Conservation (phyloP, 1,140 invertebrate species). For the Chrysopa pallens region DNA sequence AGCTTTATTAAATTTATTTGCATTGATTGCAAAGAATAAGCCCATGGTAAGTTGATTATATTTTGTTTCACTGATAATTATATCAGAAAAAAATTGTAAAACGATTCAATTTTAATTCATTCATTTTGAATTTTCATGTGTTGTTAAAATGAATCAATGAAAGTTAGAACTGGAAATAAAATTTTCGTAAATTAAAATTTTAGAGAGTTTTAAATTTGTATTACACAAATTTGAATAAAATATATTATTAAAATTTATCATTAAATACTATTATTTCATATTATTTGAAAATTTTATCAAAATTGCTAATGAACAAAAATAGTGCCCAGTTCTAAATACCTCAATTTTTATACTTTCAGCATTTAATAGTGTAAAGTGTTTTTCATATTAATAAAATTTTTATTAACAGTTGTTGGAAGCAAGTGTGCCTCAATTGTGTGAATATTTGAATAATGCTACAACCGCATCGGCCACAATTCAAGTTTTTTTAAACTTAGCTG, state of each 20-base stretch:
- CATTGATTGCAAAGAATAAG: constrained; percentile 60
- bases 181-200: too few relatives aligned
- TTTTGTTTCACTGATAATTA: too few relatives aligned
- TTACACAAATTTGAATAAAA: too few relatives aligned
- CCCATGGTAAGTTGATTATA: constrained; percentile 36
- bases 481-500: constrained; percentile 59
- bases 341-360: too few relatives aligned
- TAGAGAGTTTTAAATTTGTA: too few relatives aligned
- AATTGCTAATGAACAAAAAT: too few relatives aligned
- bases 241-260: too few relatives aligned
- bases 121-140: not conserved
- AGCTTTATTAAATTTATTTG: constrained; percentile 62
- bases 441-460: constrained; percentile 39
- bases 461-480: constrained; percentile 45
- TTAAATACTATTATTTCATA: too few relatives aligned
- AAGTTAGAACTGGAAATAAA: too few relatives aligned
- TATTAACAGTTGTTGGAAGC: constrained; percentile 44
- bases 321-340: too few relatives aligned
- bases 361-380: too few relatives aligned
- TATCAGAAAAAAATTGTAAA: not conserved
- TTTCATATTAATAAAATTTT: constrained; percentile 6
- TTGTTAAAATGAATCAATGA: constrained; percentile 10
- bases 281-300: too few relatives aligned
- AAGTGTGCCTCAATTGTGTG: constrained; percentile 55
- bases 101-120: not conserved